A percentile compares a stretch with the other conserved stretches of the same genome.
These are phyloP conservation scores for Dendrocincla tyrannina DNA, from an alignment of 2,797 vertebrate genomes.

Conservation along the genomic window DNA sequence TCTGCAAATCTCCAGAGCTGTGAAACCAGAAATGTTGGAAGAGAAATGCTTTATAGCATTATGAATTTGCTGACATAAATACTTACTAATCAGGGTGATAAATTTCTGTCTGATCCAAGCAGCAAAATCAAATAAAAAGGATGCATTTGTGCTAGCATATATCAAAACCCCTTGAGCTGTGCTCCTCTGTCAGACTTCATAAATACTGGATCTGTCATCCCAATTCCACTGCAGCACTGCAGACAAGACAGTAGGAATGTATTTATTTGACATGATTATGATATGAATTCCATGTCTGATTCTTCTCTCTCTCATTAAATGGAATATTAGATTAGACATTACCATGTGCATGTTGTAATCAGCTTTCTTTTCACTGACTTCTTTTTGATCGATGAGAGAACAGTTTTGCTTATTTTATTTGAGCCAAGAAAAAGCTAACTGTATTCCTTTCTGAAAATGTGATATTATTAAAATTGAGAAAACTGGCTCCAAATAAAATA, in stretches of 20 bases:
- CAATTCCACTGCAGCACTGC: background rate
- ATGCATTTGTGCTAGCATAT: slow-evolving; percentile 6
- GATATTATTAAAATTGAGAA: background rate
- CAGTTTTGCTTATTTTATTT: slow-evolving; percentile 9
- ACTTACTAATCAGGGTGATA: slow-evolving; percentile 63
- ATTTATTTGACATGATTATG: slow-evolving; percentile 27
- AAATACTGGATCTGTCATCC: slow-evolving; percentile 43
- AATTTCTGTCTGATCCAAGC: slow-evolving; percentile 54
- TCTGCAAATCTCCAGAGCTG: slow-evolving; percentile 8
- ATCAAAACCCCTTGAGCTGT: slow-evolving; percentile 18
- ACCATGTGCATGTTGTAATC: background rate
- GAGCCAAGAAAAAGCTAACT: slow-evolving; percentile 1
- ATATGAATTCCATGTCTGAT: slow-evolving; percentile 19
- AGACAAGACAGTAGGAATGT: slow-evolving; percentile 6
- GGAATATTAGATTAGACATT: slow-evolving; percentile 12
- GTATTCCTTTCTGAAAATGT: background rate
- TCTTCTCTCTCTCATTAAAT: background rate
- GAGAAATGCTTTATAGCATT: slow-evolving; percentile 49
- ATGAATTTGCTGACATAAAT: slow-evolving; percentile 62
- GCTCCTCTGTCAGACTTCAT: slow-evolving; percentile 21
- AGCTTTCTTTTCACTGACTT: slow-evolving; percentile 1
- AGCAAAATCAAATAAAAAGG: slow-evolving; percentile 54
- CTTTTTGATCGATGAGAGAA: background rate
- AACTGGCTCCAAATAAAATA: background rate
- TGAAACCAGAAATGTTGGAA: background rate